Conservation (phyloP, 2,888 invertebrate genomes). For the Drosophila infuscata region DNA sequence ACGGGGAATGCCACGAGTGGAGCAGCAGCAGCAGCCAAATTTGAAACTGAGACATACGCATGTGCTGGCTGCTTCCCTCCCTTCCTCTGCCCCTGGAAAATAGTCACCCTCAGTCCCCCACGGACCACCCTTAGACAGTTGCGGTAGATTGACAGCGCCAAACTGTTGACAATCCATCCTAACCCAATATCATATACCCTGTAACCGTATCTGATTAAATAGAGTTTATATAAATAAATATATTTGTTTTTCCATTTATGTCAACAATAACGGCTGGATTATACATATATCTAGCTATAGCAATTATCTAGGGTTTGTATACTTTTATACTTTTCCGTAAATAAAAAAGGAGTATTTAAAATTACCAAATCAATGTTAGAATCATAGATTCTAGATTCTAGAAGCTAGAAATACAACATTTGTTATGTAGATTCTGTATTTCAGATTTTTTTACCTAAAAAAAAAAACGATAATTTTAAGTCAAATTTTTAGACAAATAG, state of each 20-base stretch:
- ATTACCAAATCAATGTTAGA: neutral
- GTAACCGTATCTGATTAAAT: neutral
- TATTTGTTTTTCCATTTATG: neutral
- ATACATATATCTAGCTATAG: neutral
- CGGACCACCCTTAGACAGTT: neutral
- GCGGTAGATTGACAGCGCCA: slow-evolving; percentile 67
- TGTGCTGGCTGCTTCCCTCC: slow-evolving; percentile 12
- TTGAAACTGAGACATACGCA: slow-evolving; percentile 75
- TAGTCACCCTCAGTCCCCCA: neutral
- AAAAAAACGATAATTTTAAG: neutral
- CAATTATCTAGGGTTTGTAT: neutral
- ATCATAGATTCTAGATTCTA: no score
- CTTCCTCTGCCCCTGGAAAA: neutral
- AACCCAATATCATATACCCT: slow-evolving; percentile 8
- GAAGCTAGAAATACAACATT: neutral
- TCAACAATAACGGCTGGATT: neutral
- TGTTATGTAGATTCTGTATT: neutral
- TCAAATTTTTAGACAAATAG: neutral
- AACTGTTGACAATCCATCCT: slow-evolving; percentile 28
- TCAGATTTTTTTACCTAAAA: neutral
- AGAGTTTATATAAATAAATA: neutral
- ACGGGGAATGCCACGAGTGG: slow-evolving; percentile 48
- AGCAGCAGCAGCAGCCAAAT: slow-evolving; percentile 55
- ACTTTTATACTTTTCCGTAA: neutral
- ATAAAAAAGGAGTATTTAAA: neutral